phyloP scores from a whole-genome alignment of 2,888 invertebrate genomes.

The Epinotia nisella region DNA sequence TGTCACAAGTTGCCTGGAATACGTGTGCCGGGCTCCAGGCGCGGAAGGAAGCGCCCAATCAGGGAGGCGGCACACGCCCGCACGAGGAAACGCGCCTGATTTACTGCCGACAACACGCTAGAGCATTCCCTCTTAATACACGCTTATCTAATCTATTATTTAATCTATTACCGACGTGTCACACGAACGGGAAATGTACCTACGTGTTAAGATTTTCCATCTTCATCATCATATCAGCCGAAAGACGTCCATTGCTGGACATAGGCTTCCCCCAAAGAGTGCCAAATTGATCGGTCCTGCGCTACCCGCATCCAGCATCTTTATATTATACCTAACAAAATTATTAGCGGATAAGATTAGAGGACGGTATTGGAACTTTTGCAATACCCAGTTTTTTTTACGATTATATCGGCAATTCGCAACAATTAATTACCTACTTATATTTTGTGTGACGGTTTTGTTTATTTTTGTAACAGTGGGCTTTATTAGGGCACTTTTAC shows the following conservation, averaged over 20 bases:
- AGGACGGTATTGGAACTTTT: too few species aligned
- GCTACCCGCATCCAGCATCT: too few species aligned
- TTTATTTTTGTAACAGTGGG: too few species aligned
- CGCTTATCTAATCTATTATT: conserved; percentile 43
- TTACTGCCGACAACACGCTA: conserved; percentile 49
- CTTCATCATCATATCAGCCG: too few species aligned
- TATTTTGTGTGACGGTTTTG: too few species aligned
- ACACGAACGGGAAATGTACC: conserved; percentile 17
- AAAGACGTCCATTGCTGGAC: too few species aligned
- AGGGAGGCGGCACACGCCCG: conserved; percentile 48
- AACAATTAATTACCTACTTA: too few species aligned
- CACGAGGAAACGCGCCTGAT: conserved; percentile 50
- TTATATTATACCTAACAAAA: neutral
- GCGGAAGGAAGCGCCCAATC: conserved; percentile 56
- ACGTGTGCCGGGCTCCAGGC: conserved; percentile 29
- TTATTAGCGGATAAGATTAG: neutral
- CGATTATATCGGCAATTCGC: too few species aligned
- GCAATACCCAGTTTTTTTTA: too few species aligned
- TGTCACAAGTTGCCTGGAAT: conserved; percentile 41
- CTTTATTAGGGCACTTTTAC: too few species aligned
- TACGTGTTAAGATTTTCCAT: conserved; percentile 14
- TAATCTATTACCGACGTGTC: conserved; percentile 37
- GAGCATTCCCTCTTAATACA: conserved; percentile 43
- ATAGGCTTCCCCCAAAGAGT: too few species aligned
- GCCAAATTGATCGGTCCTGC: too few species aligned